These are phyloP conservation scores for Morpho achilles DNA, from an alignment of 2,888 invertebrate species.

Conservation along the genomic window DNA sequence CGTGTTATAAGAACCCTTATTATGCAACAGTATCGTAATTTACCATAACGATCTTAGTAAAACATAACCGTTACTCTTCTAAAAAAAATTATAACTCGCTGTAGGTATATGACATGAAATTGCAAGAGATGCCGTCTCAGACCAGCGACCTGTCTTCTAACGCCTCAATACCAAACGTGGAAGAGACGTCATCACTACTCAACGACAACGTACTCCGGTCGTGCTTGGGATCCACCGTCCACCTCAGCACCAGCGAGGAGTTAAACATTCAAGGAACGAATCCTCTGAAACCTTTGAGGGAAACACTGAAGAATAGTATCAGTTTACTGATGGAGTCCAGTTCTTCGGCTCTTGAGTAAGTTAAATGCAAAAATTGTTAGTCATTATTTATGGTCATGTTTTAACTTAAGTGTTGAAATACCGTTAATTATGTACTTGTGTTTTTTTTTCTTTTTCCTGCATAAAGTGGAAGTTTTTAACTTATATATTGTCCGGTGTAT, in stretches of 20 bases:
- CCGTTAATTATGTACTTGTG: neutral
- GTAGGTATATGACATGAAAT: slow-evolving; percentile 65
- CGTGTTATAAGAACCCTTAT: too few relatives aligned
- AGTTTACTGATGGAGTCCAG: slow-evolving; percentile 63
- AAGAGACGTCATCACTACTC: slow-evolving; percentile 42
- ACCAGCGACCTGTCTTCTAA: slow-evolving; percentile 41
- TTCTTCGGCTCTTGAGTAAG: slow-evolving; percentile 49
- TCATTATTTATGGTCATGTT: too few relatives aligned
- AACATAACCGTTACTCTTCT: too few relatives aligned
- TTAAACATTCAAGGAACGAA: slow-evolving; percentile 54
- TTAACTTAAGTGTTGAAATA: too few relatives aligned
- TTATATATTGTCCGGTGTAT: too few relatives aligned
- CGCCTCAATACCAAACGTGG: slow-evolving; percentile 33
- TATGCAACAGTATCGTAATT: too few relatives aligned
- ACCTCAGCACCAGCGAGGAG: slow-evolving; percentile 63
- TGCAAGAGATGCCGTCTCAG: slow-evolving; percentile 58
- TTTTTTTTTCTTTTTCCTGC: too few relatives aligned
- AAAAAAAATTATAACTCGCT: neutral
- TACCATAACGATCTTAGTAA: too few relatives aligned
- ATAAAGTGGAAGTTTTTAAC: too few relatives aligned
- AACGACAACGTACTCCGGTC: slow-evolving; percentile 51
- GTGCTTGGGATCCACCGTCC: slow-evolving; percentile 62
- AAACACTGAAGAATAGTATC: slow-evolving; percentile 68
- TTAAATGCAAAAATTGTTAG: slow-evolving; percentile 1
- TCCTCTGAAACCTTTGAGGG: slow-evolving; percentile 62